Conservation (phyloP, 2,113 vertebrate genomes). For the Heterotilapia buettikoferi region DNA sequence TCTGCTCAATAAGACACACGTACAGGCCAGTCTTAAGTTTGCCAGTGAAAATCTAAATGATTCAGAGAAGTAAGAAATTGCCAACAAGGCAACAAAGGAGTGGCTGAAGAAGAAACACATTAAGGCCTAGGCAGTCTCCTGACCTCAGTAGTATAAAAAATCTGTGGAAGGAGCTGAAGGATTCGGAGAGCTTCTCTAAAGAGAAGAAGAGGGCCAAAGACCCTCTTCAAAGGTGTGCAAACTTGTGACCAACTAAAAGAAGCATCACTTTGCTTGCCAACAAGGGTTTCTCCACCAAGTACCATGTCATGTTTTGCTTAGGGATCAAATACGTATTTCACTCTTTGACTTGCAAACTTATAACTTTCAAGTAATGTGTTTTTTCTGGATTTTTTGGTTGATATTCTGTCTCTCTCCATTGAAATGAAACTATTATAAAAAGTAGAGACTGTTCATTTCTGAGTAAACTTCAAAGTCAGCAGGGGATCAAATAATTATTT, state of each 20-base stretch:
- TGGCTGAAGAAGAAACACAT: not conserved
- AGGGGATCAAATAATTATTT: not conserved
- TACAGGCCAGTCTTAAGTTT: not conserved
- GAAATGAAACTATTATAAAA: not conserved
- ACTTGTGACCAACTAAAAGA: not conserved
- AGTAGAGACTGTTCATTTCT: not conserved
- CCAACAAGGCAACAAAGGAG: not conserved
- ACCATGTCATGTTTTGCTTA: fast-evolving
- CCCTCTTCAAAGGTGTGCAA: not conserved
- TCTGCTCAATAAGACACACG: not conserved
- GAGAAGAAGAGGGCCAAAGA: fast-evolving
- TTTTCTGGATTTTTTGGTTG: not conserved
- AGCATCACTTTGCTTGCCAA: not conserved
- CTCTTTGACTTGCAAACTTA: not conserved
- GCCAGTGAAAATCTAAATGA: not conserved
- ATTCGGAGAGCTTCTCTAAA: not conserved
- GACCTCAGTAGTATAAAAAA: fast-evolving
- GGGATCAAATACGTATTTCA: not conserved
- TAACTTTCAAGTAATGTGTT: not conserved
- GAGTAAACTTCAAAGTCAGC: not conserved
- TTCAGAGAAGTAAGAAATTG: not conserved
- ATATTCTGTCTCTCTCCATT: not conserved
- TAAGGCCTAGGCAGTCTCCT: not conserved
- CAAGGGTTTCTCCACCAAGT: not conserved
- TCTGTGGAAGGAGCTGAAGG: not conserved